A percentile compares a stretch with the other conserved stretches of the same genome.
Evolutionary conservation across 2,113 vertebrate species (phyloP).

Genomic region (Podiceps cristatus): DNA sequence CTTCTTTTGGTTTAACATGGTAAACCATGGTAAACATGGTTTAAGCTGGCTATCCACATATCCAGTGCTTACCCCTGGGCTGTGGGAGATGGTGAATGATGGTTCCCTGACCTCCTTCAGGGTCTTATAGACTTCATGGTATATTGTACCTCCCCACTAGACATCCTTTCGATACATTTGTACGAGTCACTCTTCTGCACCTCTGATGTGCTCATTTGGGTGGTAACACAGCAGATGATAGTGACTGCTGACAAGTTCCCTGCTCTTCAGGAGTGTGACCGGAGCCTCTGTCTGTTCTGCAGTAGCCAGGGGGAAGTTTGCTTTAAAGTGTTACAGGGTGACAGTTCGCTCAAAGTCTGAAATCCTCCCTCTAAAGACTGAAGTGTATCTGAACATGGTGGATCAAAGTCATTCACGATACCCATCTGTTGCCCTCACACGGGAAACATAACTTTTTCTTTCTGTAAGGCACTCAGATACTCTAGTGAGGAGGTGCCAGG

Average conservation of each 20-base stretch:
- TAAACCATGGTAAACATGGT: too few relatives aligned
- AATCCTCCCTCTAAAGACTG: not conserved
- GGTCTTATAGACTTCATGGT: not conserved
- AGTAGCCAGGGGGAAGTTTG: too few relatives aligned
- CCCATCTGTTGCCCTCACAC: not conserved
- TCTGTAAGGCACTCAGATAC: not conserved
- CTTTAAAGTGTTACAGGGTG: not conserved
- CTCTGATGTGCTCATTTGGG: not conserved
- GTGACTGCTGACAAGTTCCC: not conserved
- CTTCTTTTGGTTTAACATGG: not conserved
- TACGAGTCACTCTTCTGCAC: not conserved
- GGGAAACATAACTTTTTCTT: not conserved
- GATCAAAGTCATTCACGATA: not conserved
- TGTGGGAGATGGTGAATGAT: fast-evolving
- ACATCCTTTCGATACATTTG: not conserved
- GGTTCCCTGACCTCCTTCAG: not conserved
- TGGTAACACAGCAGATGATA: fast-evolving
- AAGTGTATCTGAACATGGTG: not conserved
- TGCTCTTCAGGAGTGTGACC: fast-evolving
- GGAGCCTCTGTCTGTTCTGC: not conserved
- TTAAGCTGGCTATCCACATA: not conserved
- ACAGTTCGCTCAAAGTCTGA: not conserved
- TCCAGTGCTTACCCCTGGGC: not conserved
- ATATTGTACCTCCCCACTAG: not conserved
- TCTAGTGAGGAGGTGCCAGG: not conserved